These are phyloP conservation scores for Scortum barcoo DNA, from an alignment of 2,113 vertebrate species.

Conservation along the genomic window DNA sequence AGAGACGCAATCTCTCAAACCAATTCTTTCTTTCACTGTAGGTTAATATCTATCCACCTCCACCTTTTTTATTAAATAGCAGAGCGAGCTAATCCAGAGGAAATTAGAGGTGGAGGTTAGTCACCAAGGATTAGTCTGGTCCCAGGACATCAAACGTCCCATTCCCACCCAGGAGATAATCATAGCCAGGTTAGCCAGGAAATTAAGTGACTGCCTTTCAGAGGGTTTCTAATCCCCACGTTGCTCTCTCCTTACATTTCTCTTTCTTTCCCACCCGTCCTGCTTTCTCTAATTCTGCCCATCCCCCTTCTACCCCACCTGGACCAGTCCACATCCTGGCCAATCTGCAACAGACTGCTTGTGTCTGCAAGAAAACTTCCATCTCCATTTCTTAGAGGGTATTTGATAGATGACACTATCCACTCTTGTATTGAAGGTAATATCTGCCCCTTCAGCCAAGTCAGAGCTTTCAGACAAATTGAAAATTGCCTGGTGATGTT, in stretches of 20 bases:
- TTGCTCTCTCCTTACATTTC: slow-evolving; percentile 71
- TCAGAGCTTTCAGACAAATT: slow-evolving; percentile 51
- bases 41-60: slow-evolving; percentile 59
- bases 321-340: slow-evolving; percentile 16
- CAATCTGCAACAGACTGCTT: slow-evolving; percentile 50
- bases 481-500: slow-evolving; percentile 29
- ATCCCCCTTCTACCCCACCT: slow-evolving; percentile 36
- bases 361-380: slow-evolving; percentile 56
- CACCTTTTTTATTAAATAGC: slow-evolving; percentile 77
- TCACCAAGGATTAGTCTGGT: slow-evolving; percentile 80
- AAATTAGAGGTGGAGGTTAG: slow-evolving; percentile 83
- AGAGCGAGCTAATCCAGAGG: slow-evolving; percentile 76
- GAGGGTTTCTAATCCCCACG: slow-evolving; percentile 72
- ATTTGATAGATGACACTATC: slow-evolving; percentile 51
- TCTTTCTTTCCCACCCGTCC: slow-evolving; percentile 60
- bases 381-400: slow-evolving; percentile 47
- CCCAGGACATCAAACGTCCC: slow-evolving; percentile 79
- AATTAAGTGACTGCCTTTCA: slow-evolving; percentile 80
- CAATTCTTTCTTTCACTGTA: slow-evolving; percentile 19
- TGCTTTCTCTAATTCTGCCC: slow-evolving; percentile 38
- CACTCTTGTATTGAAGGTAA: slow-evolving; percentile 35
- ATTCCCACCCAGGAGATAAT: slow-evolving; percentile 82
- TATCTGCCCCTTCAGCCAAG: slow-evolving; percentile 52
- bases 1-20: slow-evolving; percentile 2
- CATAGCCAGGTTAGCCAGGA: slow-evolving; percentile 80